A percentile compares a stretch with the other conserved stretches of the same genome.
Conservation (phyloP, 2,888 invertebrate genomes). For the Celastrina argiolus region DNA sequence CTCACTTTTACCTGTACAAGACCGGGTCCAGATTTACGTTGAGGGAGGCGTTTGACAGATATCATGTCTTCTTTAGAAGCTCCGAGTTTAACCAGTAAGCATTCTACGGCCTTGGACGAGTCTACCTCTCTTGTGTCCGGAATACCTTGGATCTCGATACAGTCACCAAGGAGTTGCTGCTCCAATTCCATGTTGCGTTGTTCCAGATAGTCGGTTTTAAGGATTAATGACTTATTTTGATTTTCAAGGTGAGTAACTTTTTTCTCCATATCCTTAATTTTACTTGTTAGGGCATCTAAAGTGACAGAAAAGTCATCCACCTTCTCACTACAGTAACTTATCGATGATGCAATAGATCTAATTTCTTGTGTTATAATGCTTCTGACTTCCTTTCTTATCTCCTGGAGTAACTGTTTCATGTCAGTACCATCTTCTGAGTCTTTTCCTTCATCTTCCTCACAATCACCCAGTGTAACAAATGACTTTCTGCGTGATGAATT, state of each 20-base stretch:
- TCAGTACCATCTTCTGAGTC: neutral
- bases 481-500: no score
- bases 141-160: neutral
- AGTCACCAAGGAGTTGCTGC: neutral
- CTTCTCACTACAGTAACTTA: neutral
- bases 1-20: neutral
- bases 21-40: neutral
- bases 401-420: neutral
- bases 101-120: neutral
- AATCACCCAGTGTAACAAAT: no score
- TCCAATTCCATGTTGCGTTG: constrained; percentile 3
- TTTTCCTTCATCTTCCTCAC: no score
- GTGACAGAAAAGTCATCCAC: constrained; percentile 3
- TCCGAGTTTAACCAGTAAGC: neutral
- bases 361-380: constrained; percentile 14
- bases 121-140: neutral
- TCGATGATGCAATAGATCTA: neutral
- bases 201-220: neutral
- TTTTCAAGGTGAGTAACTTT: constrained; percentile 2
- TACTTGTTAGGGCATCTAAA: neutral
- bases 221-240: neutral
- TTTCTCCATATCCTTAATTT: constrained; percentile 14
- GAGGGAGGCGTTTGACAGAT: neutral
- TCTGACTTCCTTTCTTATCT: neutral
- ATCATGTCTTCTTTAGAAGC: neutral